Evolutionary conservation across 2,888 invertebrate species (phyloP), one percentile per base, ranked within the genome.

Genomic region (Hirtodrosophila duncani): DNA sequence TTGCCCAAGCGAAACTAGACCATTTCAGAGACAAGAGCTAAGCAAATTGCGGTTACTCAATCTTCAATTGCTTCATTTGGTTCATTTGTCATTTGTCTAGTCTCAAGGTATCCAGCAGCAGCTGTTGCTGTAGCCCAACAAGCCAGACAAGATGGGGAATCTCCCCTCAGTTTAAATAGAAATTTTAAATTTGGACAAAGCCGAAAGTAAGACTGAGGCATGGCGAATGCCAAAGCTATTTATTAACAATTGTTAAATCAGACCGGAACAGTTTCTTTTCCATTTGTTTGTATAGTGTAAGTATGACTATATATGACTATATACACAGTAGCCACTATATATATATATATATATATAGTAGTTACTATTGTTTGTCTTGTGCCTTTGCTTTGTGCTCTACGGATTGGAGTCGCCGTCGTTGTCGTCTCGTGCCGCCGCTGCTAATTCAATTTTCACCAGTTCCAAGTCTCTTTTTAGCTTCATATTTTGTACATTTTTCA

Each of bases 241-340:
- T 84, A 82, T 82, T 80, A 83, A 67, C 77, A 79, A 79, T 84
- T 83, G 72, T 81, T 75, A 84, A 83, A 83, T 79, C 84, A 78
- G 83, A 83, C 83, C 84, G 84, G 81, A 83, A 83, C 83, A 81
- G 63, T 77, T 74, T 77, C 63, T 44, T 24, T 56, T 31, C n/a
- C n/a, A n/a, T n/a, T n/a, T n/a, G n/a, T n/a, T n/a, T n/a, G n/a
- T n/a, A n/a, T n/a, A n/a, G n/a, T 36, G 13, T 7, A 23, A 36
- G 5, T 31, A 31, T 30, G 29, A 49, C 38, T 55, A 23, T 55
- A 53, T 36, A 44, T 27, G 31, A 20, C 46, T 57, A 10, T n/a
- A n/a, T 14, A 4, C 6, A n/a, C n/a, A n/a, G n/a, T n/a, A n/a
- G n/a, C n/a, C 58, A 55, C n/a, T n/a, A n/a, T n/a, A n/a, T n/a